Percentiles rank a stretch among this genome's conserved stretches.
phyloP scores from a whole-genome alignment of 1,140 invertebrate genomes.

The Drosophila melanica region DNA sequence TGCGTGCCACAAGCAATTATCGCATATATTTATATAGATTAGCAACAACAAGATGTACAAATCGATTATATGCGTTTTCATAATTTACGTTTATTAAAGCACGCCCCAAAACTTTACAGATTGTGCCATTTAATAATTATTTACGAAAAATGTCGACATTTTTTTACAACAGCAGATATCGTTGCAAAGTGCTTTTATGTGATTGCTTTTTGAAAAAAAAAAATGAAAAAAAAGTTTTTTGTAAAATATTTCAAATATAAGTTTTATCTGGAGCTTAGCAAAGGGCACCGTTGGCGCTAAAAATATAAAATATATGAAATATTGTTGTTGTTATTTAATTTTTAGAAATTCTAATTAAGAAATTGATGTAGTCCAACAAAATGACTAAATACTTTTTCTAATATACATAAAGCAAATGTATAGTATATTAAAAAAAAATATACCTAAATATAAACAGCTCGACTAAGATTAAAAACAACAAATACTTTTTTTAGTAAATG shows the following conservation, averaged over 20 bases:
- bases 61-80: conserved; percentile 65
- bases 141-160: conserved; percentile 14
- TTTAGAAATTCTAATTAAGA: too few species aligned
- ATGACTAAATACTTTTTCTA: too few species aligned
- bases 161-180: conserved; percentile 3
- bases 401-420: too few species aligned
- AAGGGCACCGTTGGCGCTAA: conserved; percentile 11
- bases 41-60: conserved; percentile 39
- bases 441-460: too few species aligned
- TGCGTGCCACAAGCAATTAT: conserved; percentile 68
- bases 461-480: too few species aligned
- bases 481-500: too few species aligned
- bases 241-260: conserved; percentile 32
- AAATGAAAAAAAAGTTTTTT: conserved; percentile 9
- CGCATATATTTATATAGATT: conserved; percentile 40
- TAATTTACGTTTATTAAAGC: conserved; percentile 68
- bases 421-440: too few species aligned
- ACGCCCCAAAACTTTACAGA: conserved; percentile 12
- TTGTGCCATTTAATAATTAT: conserved; percentile 22
- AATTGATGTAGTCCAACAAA: too few species aligned
- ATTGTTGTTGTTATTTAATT: neutral
- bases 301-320: conserved; percentile 26
- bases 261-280: conserved; percentile 24
- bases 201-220: conserved; percentile 39
- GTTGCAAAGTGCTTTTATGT: conserved; percentile 36